These are phyloP conservation scores for Paracyprichromis sp. DNA, from an alignment of 2,113 vertebrate species.

Conservation along the genomic window DNA sequence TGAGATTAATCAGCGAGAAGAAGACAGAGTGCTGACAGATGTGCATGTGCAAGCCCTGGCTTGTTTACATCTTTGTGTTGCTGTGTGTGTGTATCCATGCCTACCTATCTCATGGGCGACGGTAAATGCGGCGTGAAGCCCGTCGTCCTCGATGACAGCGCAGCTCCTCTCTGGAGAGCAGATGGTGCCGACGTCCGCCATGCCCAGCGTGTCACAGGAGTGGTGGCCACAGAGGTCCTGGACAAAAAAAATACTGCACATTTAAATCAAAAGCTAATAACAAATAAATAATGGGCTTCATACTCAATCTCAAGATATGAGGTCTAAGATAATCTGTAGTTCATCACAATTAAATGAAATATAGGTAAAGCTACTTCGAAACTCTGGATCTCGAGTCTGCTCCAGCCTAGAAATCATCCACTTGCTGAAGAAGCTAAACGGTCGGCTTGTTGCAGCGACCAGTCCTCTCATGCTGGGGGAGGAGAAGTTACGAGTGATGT, in stretches of 20 bases:
- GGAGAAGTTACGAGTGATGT: fast-evolving
- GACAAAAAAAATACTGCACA: background rate
- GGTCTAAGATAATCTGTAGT: background rate
- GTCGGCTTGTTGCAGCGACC: background rate
- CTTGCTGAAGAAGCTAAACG: background rate
- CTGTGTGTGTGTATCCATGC: background rate
- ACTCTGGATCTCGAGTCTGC: background rate
- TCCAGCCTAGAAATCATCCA: background rate
- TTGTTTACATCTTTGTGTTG: background rate
- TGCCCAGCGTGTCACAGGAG: slow-evolving; percentile 97
- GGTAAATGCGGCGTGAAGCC: slow-evolving; percentile 94
- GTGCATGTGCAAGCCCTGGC: background rate
- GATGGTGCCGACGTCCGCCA: slow-evolving; percentile 98
- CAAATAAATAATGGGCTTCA: background rate
- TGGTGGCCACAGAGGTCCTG: slow-evolving; percentile 98
- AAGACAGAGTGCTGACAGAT: slow-evolving; percentile 4
- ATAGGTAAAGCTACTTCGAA: fast-evolving
- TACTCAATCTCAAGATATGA: fast-evolving
- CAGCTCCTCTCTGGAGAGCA: slow-evolving; percentile 97
- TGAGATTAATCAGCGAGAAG: background rate
- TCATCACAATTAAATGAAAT: background rate
- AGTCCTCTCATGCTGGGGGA: background rate
- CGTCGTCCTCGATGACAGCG: slow-evolving; percentile 97
- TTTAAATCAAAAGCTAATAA: background rate
- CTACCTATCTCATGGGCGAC: slow-evolving; percentile 97